Percentiles rank a stretch among this genome's conserved stretches.
Conservation (phyloP, 2,888 invertebrate genomes). For the Eupithecia pulchellata region DNA sequence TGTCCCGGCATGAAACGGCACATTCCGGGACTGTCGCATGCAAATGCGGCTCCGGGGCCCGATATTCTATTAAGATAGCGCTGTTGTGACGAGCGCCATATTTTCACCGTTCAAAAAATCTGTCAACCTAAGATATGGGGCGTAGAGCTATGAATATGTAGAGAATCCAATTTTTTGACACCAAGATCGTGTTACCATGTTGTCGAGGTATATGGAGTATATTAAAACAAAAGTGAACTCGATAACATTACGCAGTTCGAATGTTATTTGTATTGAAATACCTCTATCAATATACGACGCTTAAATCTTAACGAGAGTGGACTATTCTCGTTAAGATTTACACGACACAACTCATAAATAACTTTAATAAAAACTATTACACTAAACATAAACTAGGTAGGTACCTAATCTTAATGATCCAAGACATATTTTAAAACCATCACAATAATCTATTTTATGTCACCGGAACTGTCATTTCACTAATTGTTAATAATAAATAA, state of each 20-base stretch:
- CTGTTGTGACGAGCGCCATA: conserved; percentile 66
- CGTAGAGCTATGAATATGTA: conserved; percentile 18
- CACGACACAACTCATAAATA: neutral
- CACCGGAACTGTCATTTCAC: neutral
- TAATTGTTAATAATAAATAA: neutral
- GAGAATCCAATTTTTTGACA: neutral
- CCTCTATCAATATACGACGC: too few relatives aligned
- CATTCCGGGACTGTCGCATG: conserved; percentile 45
- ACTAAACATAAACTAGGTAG: neutral
- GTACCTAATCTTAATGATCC: neutral
- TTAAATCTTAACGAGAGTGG: neutral
- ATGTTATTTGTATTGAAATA: too few relatives aligned
- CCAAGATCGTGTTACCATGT: neutral
- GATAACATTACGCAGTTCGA: neutral
- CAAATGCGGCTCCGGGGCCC: conserved; percentile 47
- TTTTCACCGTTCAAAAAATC: conserved; percentile 72
- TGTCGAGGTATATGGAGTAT: neutral
- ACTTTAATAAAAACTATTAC: too few relatives aligned
- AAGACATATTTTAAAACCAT: neutral
- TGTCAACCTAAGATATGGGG: conserved; percentile 73
- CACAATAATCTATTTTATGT: neutral
- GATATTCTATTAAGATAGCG: conserved; percentile 83
- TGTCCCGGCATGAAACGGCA: conserved; percentile 35
- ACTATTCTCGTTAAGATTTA: neutral
- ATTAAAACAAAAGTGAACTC: neutral